Conservation (phyloP, 2,888 invertebrate species). For the Brachyptera risi region DNA sequence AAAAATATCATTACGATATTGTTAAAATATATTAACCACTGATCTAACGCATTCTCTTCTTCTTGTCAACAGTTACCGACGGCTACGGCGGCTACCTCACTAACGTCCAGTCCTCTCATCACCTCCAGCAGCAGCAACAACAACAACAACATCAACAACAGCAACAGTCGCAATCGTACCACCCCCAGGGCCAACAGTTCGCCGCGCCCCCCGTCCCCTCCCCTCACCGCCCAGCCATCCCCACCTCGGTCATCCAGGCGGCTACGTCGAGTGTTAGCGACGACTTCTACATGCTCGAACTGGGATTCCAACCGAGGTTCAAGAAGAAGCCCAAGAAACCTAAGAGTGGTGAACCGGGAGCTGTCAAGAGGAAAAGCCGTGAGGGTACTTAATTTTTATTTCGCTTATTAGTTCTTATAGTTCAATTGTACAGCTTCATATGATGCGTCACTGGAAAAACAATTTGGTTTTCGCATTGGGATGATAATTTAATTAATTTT, state of each 20-base stretch:
- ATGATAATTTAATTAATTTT: no score
- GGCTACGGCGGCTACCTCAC: constrained; percentile 56
- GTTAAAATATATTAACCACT: no score
- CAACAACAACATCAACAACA: constrained; percentile 45
- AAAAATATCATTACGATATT: no score
- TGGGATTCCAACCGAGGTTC: constrained; percentile 70
- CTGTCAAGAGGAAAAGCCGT: constrained; percentile 86
- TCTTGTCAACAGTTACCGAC: constrained; percentile 54
- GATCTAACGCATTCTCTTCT: no score
- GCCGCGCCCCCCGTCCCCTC: constrained; percentile 42
- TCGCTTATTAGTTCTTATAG: no score
- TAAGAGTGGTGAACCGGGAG: constrained; percentile 67
- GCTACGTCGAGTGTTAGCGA: constrained; percentile 82
- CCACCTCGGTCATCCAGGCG: constrained; percentile 68
- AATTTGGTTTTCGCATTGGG: no score
- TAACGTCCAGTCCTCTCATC: constrained; percentile 45
- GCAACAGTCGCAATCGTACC: constrained; percentile 44
- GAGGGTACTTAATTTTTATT: no score
- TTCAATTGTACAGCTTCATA: no score
- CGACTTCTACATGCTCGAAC: constrained; percentile 76
- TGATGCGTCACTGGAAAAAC: no score
- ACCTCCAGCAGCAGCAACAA: constrained; percentile 41
- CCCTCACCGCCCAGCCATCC: constrained; percentile 47
- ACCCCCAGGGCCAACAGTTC: constrained; percentile 40
- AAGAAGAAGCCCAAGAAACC: constrained; percentile 82